Conservation (phyloP, 2,797 vertebrate species). For the Novumbra hubbsi region DNA sequence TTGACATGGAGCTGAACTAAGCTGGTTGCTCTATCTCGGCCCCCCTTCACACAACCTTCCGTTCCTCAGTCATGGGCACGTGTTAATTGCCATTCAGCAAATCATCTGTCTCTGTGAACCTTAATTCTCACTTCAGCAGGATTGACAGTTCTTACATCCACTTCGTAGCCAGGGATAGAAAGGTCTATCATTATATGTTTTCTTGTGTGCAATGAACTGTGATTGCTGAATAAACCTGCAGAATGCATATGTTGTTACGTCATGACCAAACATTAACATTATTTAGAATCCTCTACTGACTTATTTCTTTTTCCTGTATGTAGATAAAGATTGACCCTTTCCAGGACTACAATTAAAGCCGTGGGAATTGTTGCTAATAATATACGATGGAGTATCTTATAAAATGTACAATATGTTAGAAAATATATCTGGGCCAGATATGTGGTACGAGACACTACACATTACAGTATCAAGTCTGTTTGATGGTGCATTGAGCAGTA, state of each 20-base stretch:
- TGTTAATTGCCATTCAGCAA: background rate
- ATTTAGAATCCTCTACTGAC: background rate
- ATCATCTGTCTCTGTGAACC: constrained; percentile 1
- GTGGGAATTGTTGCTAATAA: background rate
- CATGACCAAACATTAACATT: background rate
- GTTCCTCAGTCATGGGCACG: background rate
- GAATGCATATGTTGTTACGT: background rate
- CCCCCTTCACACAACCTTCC: no score
- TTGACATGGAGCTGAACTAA: background rate
- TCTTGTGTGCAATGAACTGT: background rate
- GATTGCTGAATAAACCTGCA: background rate
- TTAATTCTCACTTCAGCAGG: constrained; percentile 31
- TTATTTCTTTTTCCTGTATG: background rate
- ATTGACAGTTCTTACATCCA: background rate
- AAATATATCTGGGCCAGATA: background rate
- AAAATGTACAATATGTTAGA: background rate
- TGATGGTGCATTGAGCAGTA: no score
- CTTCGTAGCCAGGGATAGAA: background rate
- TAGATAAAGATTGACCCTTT: background rate
- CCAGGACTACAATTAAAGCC: background rate
- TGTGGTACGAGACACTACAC: background rate
- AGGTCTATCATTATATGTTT: background rate
- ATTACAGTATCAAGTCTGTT: background rate
- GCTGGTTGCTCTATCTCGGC: background rate
- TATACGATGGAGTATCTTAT: background rate